phyloP scores from a whole-genome alignment of 2,113 vertebrate species.

The Lepisosteus oculatus region DNA sequence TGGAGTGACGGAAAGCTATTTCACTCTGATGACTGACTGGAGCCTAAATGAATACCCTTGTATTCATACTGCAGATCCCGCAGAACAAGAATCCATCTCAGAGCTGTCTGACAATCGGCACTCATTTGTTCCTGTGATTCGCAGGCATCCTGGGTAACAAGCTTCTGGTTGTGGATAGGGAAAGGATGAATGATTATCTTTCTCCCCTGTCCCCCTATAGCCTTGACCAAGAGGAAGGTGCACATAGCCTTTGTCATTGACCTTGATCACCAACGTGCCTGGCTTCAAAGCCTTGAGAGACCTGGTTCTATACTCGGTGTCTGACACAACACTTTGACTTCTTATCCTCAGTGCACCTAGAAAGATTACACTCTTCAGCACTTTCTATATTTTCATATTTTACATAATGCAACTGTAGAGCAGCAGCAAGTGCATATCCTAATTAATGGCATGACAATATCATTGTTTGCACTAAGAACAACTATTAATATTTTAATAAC shows the following conservation, averaged over 20 bases:
- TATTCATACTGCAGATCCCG: slow-evolving; percentile 12
- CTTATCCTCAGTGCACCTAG: no score
- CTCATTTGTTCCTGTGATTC: slow-evolving; percentile 32
- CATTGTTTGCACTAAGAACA: no score
- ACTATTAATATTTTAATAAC: no score
- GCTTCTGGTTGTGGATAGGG: neutral
- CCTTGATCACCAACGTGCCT: slow-evolving; percentile 22
- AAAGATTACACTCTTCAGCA: no score
- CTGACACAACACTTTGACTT: no score
- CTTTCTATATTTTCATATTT: no score
- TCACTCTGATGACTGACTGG: slow-evolving; percentile 19
- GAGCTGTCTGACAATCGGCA: slow-evolving; percentile 24
- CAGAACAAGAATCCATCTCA: slow-evolving; percentile 16
- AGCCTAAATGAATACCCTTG: slow-evolving; percentile 9
- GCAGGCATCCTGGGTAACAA: slow-evolving; percentile 15
- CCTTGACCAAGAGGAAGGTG: slow-evolving; percentile 20
- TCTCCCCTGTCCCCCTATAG: neutral
- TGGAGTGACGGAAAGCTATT: slow-evolving; percentile 26
- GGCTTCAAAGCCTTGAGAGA: slow-evolving; percentile 9
- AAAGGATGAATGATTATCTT: slow-evolving; percentile 20
- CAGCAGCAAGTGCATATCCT: no score
- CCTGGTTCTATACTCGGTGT: neutral
- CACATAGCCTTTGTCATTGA: slow-evolving; percentile 27
- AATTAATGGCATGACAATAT: no score
- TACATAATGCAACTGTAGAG: no score